These are phyloP conservation scores for Zaprionus vittiger DNA, from an alignment of 1,140 invertebrate species.

Conservation along the genomic window DNA sequence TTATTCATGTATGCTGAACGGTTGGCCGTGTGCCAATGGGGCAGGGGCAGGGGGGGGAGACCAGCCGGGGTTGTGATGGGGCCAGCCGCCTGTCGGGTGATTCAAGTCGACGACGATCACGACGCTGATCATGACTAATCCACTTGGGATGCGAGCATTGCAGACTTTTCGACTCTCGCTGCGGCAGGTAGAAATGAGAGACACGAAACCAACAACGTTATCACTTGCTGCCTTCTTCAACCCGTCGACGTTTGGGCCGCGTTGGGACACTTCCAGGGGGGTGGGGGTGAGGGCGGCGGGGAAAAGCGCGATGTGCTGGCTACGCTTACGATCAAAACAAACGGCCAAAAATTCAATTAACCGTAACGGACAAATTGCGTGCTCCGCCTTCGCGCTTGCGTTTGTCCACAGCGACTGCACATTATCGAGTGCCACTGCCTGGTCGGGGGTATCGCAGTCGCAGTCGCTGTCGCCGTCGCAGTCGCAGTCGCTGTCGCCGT, in stretches of 20 bases:
- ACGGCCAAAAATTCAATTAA: constrained; percentile 19
- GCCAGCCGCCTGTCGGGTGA: constrained; percentile 34
- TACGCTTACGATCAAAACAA: constrained; percentile 33
- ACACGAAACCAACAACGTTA: constrained; percentile 21
- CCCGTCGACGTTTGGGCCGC: background rate
- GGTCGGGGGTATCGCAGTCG: constrained; percentile 19
- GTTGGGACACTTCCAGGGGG: background rate
- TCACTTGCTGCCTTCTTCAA: constrained; percentile 17
- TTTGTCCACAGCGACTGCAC: constrained; percentile 61
- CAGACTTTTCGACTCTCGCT: constrained; percentile 30
- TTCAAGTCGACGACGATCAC: constrained; percentile 53
- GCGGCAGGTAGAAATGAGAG: constrained; percentile 36
- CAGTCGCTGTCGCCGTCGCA: background rate
- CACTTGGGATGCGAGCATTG: constrained; percentile 47
- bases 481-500: constrained; percentile 7
- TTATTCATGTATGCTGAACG: constrained; percentile 34
- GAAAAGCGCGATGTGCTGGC: background rate
- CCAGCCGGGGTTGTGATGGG: background rate
- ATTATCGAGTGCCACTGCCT: constrained; percentile 43
- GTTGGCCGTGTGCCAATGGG: background rate
- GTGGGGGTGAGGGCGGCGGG: background rate
- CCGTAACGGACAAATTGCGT: constrained; percentile 34
- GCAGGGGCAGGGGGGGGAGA: constrained; percentile 3
- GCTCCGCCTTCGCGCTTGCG: constrained; percentile 32
- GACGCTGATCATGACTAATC: constrained; percentile 68